A percentile compares a stretch with the other conserved stretches of the same genome.
Conservation (phyloP, 2,797 vertebrate genomes). For the Alauda arvensis region DNA sequence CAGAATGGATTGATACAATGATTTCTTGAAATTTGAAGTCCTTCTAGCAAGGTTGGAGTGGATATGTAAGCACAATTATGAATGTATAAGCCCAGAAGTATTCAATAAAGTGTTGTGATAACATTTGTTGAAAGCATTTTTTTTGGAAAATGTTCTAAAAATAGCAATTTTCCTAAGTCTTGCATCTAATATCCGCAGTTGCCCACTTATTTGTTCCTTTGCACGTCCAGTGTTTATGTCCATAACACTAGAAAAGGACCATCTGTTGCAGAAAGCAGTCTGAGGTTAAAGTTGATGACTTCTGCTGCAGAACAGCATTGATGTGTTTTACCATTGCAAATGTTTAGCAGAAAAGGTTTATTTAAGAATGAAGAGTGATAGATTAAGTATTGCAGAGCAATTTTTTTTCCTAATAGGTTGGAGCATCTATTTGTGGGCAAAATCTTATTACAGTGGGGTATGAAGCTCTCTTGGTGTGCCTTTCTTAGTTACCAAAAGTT, state of each 20-base stretch:
- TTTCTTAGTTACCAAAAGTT: neutral
- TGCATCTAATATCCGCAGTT: neutral
- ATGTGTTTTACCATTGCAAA: neutral
- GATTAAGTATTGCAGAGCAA: neutral
- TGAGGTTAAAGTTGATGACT: neutral
- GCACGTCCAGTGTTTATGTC: neutral
- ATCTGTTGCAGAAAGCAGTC: neutral
- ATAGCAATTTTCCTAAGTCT: neutral
- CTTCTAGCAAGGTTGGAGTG: neutral
- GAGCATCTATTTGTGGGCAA: neutral
- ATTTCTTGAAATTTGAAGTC: neutral
- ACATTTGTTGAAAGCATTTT: neutral
- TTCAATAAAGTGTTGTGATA: neutral
- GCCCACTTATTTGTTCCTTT: neutral
- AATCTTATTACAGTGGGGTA: neutral
- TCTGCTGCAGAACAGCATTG: neutral
- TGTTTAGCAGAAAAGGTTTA: neutral
- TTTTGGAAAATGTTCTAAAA: neutral
- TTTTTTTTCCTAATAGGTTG: neutral
- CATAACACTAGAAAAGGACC: neutral
- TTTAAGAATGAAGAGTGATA: neutral
- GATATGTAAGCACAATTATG: neutral
- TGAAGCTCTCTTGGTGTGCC: neutral
- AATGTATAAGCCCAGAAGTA: neutral
- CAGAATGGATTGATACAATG: neutral